These are phyloP conservation scores for Hemicentrotus pulcherrimus DNA, from an alignment of 35 echinoderm and acorn worm genomes.

Conservation along the genomic window DNA sequence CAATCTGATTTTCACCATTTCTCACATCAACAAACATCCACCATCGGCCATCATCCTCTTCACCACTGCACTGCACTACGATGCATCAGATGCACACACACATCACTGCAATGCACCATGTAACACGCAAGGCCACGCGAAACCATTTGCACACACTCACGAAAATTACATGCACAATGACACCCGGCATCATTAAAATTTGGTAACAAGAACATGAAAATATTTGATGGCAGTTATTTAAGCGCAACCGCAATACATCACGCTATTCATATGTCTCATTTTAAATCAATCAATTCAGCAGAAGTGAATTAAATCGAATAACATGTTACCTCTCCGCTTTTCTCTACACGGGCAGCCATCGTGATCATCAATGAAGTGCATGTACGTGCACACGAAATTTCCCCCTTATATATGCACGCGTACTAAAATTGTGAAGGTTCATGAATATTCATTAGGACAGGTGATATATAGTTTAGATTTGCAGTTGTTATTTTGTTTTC, in stretches of 20 bases:
- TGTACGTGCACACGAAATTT: not conserved
- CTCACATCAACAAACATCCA: too few species aligned
- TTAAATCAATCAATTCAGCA: not conserved
- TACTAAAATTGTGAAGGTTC: not conserved
- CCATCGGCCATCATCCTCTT: too few species aligned
- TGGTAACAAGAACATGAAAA: not conserved
- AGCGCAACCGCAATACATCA: not conserved
- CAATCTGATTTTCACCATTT: too few species aligned
- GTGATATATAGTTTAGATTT: not conserved
- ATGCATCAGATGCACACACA: not conserved
- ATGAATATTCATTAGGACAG: not conserved
- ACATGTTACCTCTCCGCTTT: constrained; percentile 32
- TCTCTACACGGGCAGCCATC: constrained; percentile 25
- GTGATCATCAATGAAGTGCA: not conserved
- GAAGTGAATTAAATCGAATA: not conserved
- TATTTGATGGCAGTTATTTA: not conserved
- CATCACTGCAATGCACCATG: too few species aligned
- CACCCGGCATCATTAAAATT: not conserved
- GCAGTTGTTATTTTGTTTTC: not conserved
- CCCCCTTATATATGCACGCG: not conserved
- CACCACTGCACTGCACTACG: too few species aligned
- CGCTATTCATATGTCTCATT: not conserved
- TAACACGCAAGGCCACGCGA: not conserved
- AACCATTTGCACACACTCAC: not conserved
- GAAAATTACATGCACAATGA: not conserved